phyloP scores from a whole-genome alignment of 2,113 vertebrate genomes.

The Rhizomys pruinosus region DNA sequence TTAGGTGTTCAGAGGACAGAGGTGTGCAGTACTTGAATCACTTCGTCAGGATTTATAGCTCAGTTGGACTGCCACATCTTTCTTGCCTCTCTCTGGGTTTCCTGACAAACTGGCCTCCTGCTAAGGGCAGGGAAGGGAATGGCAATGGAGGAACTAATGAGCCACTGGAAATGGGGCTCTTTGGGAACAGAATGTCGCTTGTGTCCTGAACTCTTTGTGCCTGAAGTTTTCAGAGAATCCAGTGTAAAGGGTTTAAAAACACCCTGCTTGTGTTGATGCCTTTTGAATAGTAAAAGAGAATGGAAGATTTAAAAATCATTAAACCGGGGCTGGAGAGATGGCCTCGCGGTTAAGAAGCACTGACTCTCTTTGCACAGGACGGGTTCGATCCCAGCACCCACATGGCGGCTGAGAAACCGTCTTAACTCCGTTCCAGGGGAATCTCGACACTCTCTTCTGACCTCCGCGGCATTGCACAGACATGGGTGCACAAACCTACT shows the following conservation, averaged over 20 bases:
- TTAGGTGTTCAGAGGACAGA: not conserved
- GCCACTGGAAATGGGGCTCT: slow-evolving; percentile 57
- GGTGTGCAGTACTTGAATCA: no score
- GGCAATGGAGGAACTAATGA: slow-evolving; percentile 58
- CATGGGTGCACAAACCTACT: no score
- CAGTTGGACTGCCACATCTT: not conserved
- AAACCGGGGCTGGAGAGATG: no score
- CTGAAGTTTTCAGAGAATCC: slow-evolving; percentile 56
- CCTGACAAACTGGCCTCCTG: slow-evolving; percentile 49
- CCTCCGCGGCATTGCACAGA: no score
- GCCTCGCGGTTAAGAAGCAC: no score
- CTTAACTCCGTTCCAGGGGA: no score
- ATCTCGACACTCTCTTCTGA: no score
- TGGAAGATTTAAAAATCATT: slow-evolving; percentile 26
- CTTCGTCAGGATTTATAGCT: not conserved
- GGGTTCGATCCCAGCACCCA: no score
- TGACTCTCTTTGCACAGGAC: no score
- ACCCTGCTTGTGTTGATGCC: not conserved
- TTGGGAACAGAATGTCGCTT: slow-evolving; percentile 55
- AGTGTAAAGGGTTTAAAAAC: slow-evolving; percentile 26
- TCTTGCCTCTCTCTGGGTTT: not conserved
- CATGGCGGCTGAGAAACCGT: no score
- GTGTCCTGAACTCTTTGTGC: slow-evolving; percentile 24
- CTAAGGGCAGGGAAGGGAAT: slow-evolving; percentile 22
- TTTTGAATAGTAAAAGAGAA: slow-evolving; percentile 54